phyloP scores from a whole-genome alignment of 2,888 invertebrate genomes.

The Phyto melanocephala region DNA sequence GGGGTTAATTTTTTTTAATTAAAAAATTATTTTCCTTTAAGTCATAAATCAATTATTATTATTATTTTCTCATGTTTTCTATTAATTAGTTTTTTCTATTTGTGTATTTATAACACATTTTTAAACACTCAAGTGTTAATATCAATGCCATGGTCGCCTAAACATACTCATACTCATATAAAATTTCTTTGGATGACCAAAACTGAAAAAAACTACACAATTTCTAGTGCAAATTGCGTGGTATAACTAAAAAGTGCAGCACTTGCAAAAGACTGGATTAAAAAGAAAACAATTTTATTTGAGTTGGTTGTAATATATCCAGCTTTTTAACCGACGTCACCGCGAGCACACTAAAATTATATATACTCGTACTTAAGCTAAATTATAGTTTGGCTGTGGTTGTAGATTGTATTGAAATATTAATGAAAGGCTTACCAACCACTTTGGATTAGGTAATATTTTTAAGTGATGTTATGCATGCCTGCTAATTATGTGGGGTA shows the following conservation, averaged over 20 bases:
- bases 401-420: not conserved
- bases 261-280: not conserved
- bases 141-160: slow-evolving; percentile 32
- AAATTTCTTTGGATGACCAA: slow-evolving; percentile 40
- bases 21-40: no score
- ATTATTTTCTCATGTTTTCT: not conserved
- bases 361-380: not conserved
- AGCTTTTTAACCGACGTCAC: not conserved
- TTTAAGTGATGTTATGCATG: not conserved
- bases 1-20: no score
- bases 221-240: not conserved
- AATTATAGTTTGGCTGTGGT: not conserved
- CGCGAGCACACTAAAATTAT: not conserved
- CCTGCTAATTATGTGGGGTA: not conserved
- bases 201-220: not conserved
- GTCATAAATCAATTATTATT: no score
- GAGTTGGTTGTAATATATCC: not conserved
- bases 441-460: slow-evolving; percentile 8
- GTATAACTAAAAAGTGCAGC: not conserved
- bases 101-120: not conserved
- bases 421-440: not conserved
- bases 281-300: slow-evolving; percentile 2
- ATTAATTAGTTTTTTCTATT: not conserved
- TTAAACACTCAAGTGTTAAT: not conserved
- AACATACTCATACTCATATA: not conserved